Percentiles rank a stretch among this genome's conserved stretches.
phyloP scores from a whole-genome alignment of 1,140 invertebrate species.

The Odontomachus brunneus region DNA sequence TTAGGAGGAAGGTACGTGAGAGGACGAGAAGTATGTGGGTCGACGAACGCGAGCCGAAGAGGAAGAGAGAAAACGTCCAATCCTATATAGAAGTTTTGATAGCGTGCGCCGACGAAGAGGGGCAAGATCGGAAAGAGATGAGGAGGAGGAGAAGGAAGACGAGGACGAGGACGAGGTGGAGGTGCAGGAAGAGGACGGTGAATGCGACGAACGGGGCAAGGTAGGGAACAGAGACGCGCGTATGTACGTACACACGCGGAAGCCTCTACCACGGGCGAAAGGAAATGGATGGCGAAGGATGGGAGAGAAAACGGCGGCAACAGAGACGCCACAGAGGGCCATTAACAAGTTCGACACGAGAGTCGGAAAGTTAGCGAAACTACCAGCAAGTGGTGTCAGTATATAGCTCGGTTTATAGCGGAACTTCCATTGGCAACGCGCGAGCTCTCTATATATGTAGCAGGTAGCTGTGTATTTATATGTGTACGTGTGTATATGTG shows the following conservation, averaged over 20 bases:
- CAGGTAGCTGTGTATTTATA: slow-evolving; percentile 6
- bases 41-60: neutral
- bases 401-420: slow-evolving; percentile 67
- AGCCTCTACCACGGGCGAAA: neutral
- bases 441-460: neutral
- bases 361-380: slow-evolving; percentile 71
- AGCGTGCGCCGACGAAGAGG: neutral
- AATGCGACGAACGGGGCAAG: too few species aligned
- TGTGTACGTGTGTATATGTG: neutral
- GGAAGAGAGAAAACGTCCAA: slow-evolving; percentile 3
- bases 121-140: slow-evolving; percentile 46
- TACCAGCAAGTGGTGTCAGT: slow-evolving; percentile 69
- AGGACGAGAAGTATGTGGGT: slow-evolving; percentile 29
- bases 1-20: slow-evolving; percentile 23
- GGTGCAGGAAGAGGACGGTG: too few species aligned
- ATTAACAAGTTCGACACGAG: slow-evolving; percentile 72
- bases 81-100: slow-evolving; percentile 46
- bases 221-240: neutral
- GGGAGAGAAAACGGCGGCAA: slow-evolving; percentile 55
- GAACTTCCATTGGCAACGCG: slow-evolving; percentile 57
- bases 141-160: neutral
- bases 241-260: slow-evolving; percentile 14
- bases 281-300: slow-evolving; percentile 19
- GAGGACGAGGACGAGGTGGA: neutral
- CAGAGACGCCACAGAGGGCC: slow-evolving; percentile 67